Evolutionary conservation across 2,888 invertebrate genomes (phyloP).

Genomic region (Belgica antarctica): DNA sequence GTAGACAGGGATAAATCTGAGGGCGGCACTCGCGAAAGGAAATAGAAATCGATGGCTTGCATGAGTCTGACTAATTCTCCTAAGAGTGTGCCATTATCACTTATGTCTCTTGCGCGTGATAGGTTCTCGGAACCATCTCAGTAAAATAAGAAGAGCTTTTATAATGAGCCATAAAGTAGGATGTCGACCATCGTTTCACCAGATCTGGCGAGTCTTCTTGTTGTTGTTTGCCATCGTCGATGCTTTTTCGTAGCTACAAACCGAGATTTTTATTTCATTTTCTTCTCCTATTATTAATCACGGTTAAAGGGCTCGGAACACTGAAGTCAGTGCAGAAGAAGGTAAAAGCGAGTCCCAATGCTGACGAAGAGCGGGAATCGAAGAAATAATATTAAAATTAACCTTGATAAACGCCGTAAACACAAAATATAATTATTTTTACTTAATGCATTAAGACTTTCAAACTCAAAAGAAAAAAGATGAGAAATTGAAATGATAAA

Average conservation of each 20-base stretch:
- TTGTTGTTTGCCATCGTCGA: background rate
- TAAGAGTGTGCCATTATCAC: constrained; percentile 38
- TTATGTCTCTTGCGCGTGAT: constrained; percentile 3
- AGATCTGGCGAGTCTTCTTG: background rate
- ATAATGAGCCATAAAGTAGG: constrained; percentile 43
- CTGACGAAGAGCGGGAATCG: background rate
- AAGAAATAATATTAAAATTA: constrained; percentile 14
- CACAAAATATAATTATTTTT: constrained; percentile 44
- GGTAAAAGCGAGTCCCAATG: constrained; percentile 26
- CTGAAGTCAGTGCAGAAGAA: background rate
- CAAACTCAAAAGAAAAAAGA: constrained; percentile 15
- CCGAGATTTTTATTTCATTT: constrained; percentile 23
- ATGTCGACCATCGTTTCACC: constrained; percentile 41
- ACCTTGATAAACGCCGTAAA: constrained; percentile 42
- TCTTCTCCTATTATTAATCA: constrained; percentile 32
- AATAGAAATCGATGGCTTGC: constrained; percentile 17
- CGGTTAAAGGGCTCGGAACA: background rate
- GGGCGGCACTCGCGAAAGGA: constrained; percentile 1
- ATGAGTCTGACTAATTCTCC: constrained; percentile 24
- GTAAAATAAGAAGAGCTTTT: constrained; percentile 19
- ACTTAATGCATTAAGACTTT: constrained; percentile 3
- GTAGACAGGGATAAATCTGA: background rate
- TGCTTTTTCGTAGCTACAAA: constrained; percentile 32
- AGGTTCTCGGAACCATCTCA: background rate
- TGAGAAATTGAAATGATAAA: constrained; percentile 35